Evolutionary conservation across 2,113 vertebrate species (phyloP).

Genomic region (Calidris pygmaea): DNA sequence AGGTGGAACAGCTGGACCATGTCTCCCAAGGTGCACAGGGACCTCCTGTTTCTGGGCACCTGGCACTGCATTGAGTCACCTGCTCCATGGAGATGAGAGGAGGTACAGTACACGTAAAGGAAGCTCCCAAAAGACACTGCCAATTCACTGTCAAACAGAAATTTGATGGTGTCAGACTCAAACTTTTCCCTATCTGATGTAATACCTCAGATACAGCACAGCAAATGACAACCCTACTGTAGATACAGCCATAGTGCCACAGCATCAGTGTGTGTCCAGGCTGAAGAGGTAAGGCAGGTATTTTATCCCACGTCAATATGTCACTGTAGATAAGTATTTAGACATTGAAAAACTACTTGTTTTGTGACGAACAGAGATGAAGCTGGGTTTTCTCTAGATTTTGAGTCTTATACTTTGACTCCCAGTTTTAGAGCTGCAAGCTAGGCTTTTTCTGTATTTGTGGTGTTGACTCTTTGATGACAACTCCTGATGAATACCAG

Average conservation of each 20-base stretch:
- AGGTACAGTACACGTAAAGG: background rate
- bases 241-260: background rate
- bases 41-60: background rate
- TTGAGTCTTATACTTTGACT: background rate
- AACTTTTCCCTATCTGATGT: background rate
- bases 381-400: background rate
- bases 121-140: background rate
- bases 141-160: background rate
- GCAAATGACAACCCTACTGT: background rate
- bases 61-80: background rate
- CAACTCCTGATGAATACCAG: background rate
- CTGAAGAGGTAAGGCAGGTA: background rate
- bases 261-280: rapidly evolving
- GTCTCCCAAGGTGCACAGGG: background rate
- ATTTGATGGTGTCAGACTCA: background rate
- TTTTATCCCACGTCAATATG: background rate
- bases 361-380: background rate
- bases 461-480: background rate
- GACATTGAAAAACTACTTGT: background rate
- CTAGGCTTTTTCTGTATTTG: background rate
- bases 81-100: background rate
- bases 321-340: background rate
- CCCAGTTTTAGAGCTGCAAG: background rate
- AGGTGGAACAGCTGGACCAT: background rate
- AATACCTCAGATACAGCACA: background rate